Percentiles rank a stretch among this genome's conserved stretches.
phyloP scores from a whole-genome alignment of 37 sponge, comb jelly and placozoan genomes.

The Chondrilla cf. caribensis region DNA sequence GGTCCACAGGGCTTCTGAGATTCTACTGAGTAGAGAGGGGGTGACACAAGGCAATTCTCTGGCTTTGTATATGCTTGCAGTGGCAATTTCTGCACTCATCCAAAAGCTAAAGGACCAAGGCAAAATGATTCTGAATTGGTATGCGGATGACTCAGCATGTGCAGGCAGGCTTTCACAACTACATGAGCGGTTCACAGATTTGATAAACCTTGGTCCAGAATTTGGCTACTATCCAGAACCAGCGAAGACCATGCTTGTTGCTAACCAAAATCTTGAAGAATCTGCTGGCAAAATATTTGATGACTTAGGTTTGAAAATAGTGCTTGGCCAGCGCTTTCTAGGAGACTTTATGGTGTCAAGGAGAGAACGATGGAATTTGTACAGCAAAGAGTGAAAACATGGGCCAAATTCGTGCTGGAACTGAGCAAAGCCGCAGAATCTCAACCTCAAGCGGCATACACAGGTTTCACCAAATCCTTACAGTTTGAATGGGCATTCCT shows the following conservation, averaged over 20 bases:
- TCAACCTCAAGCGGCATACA: too few species aligned
- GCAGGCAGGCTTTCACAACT: conserved; percentile 11
- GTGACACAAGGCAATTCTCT: too few species aligned
- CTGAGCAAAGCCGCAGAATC: too few species aligned
- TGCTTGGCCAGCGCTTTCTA: not conserved
- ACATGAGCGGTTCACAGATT: conserved; percentile 24
- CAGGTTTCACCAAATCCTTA: too few species aligned
- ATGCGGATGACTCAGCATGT: conserved; percentile 52
- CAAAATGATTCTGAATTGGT: conserved; percentile 28
- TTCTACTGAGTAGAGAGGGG: too few species aligned
- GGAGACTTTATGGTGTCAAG: too few species aligned
- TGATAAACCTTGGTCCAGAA: conserved; percentile 18
- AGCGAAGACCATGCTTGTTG: conserved; percentile 20
- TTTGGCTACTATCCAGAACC: conserved; percentile 53
- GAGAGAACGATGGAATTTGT: too few species aligned
- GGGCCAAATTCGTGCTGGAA: too few species aligned
- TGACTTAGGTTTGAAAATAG: not conserved
- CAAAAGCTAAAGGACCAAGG: not conserved
- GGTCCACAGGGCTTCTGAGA: too few species aligned
- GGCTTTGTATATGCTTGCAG: too few species aligned
- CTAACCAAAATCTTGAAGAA: conserved; percentile 4
- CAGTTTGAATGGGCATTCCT: too few species aligned
- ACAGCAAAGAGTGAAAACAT: too few species aligned
- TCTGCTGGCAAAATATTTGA: not conserved
- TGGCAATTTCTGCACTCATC: conserved; percentile 29